Conservation (phyloP, 2,888 invertebrate species). For the Papilio protenor region DNA sequence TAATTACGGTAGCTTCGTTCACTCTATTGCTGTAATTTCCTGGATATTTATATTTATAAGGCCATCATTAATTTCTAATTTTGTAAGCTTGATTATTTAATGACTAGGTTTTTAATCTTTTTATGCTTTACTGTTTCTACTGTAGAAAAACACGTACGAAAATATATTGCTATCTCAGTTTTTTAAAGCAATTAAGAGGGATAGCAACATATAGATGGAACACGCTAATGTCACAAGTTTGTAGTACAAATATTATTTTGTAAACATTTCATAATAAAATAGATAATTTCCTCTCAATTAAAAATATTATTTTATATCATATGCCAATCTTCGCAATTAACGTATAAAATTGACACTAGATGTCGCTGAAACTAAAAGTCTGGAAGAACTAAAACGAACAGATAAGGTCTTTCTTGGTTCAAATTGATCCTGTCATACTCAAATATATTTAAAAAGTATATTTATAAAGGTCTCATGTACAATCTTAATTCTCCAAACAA, state of each 20-base stretch:
- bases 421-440: not conserved
- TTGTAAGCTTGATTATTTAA: conserved; percentile 16
- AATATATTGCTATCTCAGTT: conserved; percentile 1
- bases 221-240: not conserved
- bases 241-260: not conserved
- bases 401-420: not conserved
- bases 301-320: not conserved
- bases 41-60: conserved; percentile 49
- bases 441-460: not conserved
- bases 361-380: not conserved
- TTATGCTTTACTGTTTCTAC: not conserved
- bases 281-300: not conserved
- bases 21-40: conserved; percentile 45
- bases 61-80: conserved; percentile 30
- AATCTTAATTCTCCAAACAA: not conserved
- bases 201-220: not conserved
- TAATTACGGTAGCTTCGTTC: conserved; percentile 44
- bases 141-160: not conserved
- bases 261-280: not conserved
- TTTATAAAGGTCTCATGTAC: not conserved
- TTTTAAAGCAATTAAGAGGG: not conserved
- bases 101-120: conserved; percentile 11
- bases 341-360: not conserved
- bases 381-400: not conserved
- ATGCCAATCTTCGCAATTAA: not conserved